Evolutionary conservation across 2,113 vertebrate genomes (phyloP), one percentile per base, ranked within the genome.

Genomic region (Tragulus kanchil): DNA sequence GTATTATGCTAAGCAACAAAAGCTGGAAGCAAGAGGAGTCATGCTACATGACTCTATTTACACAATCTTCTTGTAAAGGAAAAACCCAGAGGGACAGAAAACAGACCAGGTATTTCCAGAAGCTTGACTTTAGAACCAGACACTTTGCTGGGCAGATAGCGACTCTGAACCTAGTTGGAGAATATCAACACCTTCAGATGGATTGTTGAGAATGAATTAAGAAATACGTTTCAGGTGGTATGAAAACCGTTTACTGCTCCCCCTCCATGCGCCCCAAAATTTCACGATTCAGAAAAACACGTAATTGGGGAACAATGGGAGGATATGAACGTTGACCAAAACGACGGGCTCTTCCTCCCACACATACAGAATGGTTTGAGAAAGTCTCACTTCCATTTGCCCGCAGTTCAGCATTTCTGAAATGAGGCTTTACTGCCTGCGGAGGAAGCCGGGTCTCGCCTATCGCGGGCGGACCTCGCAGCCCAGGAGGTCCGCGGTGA

Each of bases 401-500:
- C 56, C 69, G 0, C 48, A 67, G 16, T 8, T 25, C 3, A 10
- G 45, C 45, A 0, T 1, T 28, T 65, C 52, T 11, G 56, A 48
- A 84, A 64, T 0, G 54, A 25, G 83, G 23, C 36, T 61, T 64
- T 50, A 8, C 88, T 15, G n/a, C 26, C 2, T 1, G 61, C 3
- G 67, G 56, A 17, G 48, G n/a, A 25, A 19, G 25, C 13, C 71
- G 5, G 15, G 25, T 45, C 15, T 11, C 0, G 36, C 19, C 36
- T n/a, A 31, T 0, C 42, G 67, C 0, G 15, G 6, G 71, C 31
- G 25, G 28, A 31, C 82, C 31, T 3, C 31, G 25, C 36, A 0
- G 90, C 54, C 42, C 65, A 3, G 25, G 21, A n/a, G 31, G 14
- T 61, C 69, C 58, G 21, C 45, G 84, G 16, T 0, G 59, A 26